Evolutionary conservation across 2,113 vertebrate species (phyloP).

Genomic region (Limnothrissa miodon): DNA sequence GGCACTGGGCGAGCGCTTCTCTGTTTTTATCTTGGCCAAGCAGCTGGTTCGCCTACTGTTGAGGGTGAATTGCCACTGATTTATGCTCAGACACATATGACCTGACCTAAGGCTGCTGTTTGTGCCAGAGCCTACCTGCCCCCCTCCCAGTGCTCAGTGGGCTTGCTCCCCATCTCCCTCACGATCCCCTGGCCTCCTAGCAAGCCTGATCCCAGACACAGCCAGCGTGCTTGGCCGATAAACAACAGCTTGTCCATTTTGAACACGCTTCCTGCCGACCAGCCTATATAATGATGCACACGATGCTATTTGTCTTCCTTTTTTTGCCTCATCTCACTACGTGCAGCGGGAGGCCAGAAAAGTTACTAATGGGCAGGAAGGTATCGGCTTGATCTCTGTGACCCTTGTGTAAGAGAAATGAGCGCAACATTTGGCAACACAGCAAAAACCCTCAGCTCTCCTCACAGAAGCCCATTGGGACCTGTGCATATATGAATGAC

Average conservation of each 20-base stretch:
- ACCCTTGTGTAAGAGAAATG: not conserved
- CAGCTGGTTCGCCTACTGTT: constrained; percentile 16
- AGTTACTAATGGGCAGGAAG: not conserved
- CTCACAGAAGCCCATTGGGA: not conserved
- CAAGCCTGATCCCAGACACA: not conserved
- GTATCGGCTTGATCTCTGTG: not conserved
- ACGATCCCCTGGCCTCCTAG: not conserved
- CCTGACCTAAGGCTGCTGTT: constrained; percentile 10
- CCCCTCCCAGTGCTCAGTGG: not conserved
- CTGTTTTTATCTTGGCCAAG: constrained; percentile 28
- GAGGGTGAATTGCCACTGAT: constrained; percentile 36
- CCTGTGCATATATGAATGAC: not conserved
- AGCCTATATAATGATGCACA: not conserved
- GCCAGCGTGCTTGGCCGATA: not conserved
- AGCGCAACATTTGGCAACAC: not conserved
- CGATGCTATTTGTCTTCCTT: not conserved
- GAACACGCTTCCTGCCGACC: not conserved
- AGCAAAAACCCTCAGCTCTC: not conserved
- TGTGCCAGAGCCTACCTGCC: not conserved
- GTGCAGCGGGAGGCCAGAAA: not conserved
- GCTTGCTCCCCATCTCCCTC: not conserved
- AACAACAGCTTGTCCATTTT: not conserved
- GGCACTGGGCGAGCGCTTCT: not conserved
- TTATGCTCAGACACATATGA: constrained; percentile 34
- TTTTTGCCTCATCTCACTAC: not conserved